A percentile compares a stretch with the other conserved stretches of the same genome.
Evolutionary conservation across 2,113 vertebrate genomes (phyloP).

Genomic region (Sebastes schlegelii): DNA sequence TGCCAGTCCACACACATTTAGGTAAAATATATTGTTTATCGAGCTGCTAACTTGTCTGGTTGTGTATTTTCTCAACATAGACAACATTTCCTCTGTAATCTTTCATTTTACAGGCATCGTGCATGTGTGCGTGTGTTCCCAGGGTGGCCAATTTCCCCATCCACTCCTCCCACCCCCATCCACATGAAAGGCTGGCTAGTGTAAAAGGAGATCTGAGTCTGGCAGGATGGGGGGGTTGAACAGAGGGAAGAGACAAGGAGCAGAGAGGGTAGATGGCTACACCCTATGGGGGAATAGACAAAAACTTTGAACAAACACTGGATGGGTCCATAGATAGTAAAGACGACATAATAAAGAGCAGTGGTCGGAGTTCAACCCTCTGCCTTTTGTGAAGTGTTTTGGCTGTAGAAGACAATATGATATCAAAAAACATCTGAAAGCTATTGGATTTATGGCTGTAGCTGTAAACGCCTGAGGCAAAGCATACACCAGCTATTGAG

Average conservation of each 20-base stretch:
- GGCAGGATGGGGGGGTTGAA: constrained; percentile 14
- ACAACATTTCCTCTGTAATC: constrained; percentile 10
- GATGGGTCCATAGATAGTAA: constrained; percentile 9
- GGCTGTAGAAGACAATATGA: background rate
- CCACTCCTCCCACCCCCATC: constrained; percentile 19
- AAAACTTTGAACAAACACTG: constrained; percentile 50
- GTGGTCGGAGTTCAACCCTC: constrained; percentile 16
- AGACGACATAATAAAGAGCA: constrained; percentile 26
- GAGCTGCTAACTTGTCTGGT: background rate
- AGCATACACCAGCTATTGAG: background rate
- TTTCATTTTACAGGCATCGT: constrained; percentile 11
- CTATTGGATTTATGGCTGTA: constrained; percentile 3
- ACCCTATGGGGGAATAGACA: constrained; percentile 25
- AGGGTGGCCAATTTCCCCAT: constrained; percentile 36
- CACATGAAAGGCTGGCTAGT: constrained; percentile 55
- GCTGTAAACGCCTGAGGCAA: constrained; percentile 4
- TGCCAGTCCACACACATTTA: constrained; percentile 1
- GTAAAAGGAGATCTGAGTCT: constrained; percentile 51
- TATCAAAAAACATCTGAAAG: constrained; percentile 39
- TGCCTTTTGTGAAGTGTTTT: constrained; percentile 17
- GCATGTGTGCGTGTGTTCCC: constrained; percentile 20
- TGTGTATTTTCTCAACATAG: constrained; percentile 24
- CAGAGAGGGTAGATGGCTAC: background rate
- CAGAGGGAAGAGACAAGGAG: constrained; percentile 19
- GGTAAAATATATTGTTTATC: background rate